A percentile compares a stretch with the other conserved stretches of the same genome.
These are phyloP conservation scores for Macrotus californicus DNA, from an alignment of 2,113 vertebrate species.

Conservation along the genomic window DNA sequence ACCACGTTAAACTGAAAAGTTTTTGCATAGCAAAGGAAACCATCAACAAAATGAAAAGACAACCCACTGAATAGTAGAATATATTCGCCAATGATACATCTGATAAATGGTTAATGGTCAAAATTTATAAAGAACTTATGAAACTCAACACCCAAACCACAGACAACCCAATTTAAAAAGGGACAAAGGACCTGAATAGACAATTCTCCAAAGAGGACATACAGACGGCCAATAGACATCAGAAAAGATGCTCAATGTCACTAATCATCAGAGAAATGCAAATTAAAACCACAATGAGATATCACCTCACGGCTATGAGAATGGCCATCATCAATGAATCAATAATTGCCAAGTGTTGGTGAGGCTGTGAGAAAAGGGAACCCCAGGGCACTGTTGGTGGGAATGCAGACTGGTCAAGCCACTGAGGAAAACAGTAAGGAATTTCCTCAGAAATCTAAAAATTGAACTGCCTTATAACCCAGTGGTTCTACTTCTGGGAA, in stretches of 20 bases:
- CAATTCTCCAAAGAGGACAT: not conserved
- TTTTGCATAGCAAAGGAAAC: not conserved
- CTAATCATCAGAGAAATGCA: not conserved
- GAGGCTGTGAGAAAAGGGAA: no score
- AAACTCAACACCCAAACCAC: not conserved
- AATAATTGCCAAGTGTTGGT: no score
- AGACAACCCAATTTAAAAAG: not conserved
- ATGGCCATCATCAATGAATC: no score
- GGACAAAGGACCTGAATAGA: not conserved
- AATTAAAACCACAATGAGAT: not conserved
- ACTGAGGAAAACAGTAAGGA: no score
- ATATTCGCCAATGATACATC: not conserved
- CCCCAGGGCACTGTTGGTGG: no score
- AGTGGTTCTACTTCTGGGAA: no score
- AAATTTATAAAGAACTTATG: not conserved
- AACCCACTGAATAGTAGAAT: not conserved
- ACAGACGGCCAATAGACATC: not conserved
- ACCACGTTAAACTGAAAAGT: not conserved
- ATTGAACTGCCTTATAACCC: no score
- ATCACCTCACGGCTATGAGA: no score
- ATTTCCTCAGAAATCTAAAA: no score
- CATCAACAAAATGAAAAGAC: not conserved
- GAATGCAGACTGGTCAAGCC: no score
- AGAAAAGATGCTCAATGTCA: not conserved
- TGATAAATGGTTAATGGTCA: not conserved